Evolutionary conservation across 2,113 vertebrate genomes (phyloP).

Genomic region (Trachemys scripta): DNA sequence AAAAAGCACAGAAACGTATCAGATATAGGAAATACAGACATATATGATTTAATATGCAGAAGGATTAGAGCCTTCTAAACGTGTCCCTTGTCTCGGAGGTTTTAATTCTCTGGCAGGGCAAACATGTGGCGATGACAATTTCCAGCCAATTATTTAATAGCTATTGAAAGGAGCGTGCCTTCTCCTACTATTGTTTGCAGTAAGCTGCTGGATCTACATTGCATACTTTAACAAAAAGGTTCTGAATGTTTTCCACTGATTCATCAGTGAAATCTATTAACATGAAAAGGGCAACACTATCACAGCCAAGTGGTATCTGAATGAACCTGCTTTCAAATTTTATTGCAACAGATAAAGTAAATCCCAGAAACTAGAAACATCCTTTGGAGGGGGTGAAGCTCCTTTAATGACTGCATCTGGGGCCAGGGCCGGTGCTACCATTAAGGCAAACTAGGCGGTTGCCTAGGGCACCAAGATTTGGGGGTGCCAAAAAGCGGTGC

Average conservation of each 20-base stretch:
- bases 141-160: conserved; percentile 21
- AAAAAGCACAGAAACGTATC: conserved; percentile 15
- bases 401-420: neutral
- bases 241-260: neutral
- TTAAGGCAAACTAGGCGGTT: too few species aligned
- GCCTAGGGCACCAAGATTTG: too few species aligned
- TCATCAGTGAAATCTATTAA: neutral
- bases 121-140: neutral
- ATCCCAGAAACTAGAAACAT: neutral
- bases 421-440: too few species aligned
- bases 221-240: neutral
- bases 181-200: neutral
- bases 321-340: neutral
- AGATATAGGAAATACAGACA: conserved; percentile 8
- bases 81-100: conserved; percentile 23
- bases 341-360: neutral
- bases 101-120: conserved; percentile 21
- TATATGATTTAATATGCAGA: neutral
- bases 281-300: neutral
- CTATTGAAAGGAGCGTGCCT: conserved; percentile 9
- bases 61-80: conserved; percentile 23
- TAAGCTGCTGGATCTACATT: neutral
- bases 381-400: neutral
- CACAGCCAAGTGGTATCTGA: neutral
- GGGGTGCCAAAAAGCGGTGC: too few species aligned